Evolutionary conservation across 2,797 vertebrate genomes (phyloP).

Genomic region (Labeo calbasu): DNA sequence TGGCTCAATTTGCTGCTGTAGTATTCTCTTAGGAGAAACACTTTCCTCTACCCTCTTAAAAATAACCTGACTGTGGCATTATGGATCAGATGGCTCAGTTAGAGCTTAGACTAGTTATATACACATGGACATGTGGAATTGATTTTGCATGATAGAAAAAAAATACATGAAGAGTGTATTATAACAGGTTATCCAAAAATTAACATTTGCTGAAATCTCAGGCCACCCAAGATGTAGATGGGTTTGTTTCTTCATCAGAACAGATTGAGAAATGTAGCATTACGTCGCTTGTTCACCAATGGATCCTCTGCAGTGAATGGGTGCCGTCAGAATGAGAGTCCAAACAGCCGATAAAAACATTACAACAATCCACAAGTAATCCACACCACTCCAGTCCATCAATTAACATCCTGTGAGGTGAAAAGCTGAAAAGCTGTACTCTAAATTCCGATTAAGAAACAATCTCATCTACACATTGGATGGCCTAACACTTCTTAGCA

Average conservation of each 20-base stretch:
- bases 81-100: neutral
- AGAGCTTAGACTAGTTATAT: neutral
- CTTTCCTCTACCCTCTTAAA: neutral
- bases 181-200: too few species aligned
- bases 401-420: neutral
- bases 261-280: neutral
- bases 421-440: neutral
- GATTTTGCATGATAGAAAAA: neutral
- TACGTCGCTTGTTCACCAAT: neutral
- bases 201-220: neutral
- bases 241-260: neutral
- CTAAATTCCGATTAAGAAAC: too few species aligned
- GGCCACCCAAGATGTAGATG: neutral
- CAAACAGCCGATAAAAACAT: neutral
- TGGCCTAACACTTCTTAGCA: neutral
- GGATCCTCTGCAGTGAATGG: neutral
- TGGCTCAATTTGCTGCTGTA: conserved; percentile 21
- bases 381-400: neutral
- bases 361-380: neutral
- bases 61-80: conserved; percentile 26
- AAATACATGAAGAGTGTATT: too few species aligned
- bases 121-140: neutral
- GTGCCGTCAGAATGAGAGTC: neutral
- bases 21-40: neutral
- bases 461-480: neutral